Evolutionary conservation across 1,140 invertebrate species (phyloP), one percentile per base, ranked within the genome.

Genomic region (Hyles euphorbiae): DNA sequence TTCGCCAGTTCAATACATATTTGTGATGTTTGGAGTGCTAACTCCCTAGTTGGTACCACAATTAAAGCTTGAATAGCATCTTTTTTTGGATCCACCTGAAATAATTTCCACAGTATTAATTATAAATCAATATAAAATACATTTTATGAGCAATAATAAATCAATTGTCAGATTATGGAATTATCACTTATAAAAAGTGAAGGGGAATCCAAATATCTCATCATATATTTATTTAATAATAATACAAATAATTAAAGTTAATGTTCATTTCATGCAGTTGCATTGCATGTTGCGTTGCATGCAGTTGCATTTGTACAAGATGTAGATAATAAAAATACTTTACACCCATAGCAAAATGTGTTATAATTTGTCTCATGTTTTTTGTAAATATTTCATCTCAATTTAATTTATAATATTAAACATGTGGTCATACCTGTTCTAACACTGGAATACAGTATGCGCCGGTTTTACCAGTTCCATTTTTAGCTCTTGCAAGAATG

Each of bases 381-480:
- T 40, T 40, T 1, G 36, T 40, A 40, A 40, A 2, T 1, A 2
- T 40, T 5, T 40, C 8, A 40, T 40, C 5, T 40, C 8, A 40
- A 40, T 40, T 40, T 5, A 40, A 40, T 40, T 40, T 40, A 5
- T 40, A 40, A 40, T 40, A 40, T 40, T 5, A 61, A 56, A 57
- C 53, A 49, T 48, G 7, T 32, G 44, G 10, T 45, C 58, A 67
- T 83, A 89, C 87, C 92, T 94, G 91, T 92, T 99, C 98, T 83
- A 99, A 90, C 65, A 99, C 96, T 68, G 99, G 99, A 90, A 99
- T 99, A 76, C 96, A 97, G 87, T 99, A 99, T 67, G 99, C 99
- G 78, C 99, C 99, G 78, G 99, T 99, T 92, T 99, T 99, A 70
- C 99, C 99, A 68, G 98, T 99, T 63, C 99, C 99, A 91, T 99